These are phyloP conservation scores for Pedionomus torquatus DNA, from an alignment of 2,113 vertebrate genomes.

Conservation along the genomic window DNA sequence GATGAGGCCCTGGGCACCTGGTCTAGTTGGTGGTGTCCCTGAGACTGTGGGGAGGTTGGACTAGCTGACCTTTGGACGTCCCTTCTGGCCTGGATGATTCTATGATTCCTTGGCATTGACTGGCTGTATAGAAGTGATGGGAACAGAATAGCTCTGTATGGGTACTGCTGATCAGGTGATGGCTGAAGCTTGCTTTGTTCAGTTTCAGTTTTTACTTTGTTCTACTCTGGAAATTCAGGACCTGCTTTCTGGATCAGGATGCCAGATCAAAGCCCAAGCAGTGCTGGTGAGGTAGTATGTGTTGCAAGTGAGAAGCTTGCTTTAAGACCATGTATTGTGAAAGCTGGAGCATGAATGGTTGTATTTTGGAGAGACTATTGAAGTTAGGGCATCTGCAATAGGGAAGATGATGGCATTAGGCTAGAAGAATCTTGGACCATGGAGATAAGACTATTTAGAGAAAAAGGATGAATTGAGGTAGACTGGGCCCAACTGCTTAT, in stretches of 20 bases:
- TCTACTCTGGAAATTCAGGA: not conserved
- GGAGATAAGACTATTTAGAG: not conserved
- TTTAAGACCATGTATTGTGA: not conserved
- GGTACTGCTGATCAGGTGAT: not conserved
- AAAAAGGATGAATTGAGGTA: not conserved
- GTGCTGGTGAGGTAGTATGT: not conserved
- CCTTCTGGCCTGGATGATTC: too few relatives aligned
- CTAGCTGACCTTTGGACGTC: too few relatives aligned
- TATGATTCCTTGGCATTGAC: accelerated
- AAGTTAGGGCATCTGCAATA: not conserved
- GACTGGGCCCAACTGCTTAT: not conserved
- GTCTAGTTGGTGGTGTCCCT: too few relatives aligned
- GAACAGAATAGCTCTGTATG: accelerated
- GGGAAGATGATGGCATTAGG: not conserved
- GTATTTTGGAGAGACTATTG: not conserved
- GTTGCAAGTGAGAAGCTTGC: not conserved
- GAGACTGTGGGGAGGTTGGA: too few relatives aligned
- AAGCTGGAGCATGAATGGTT: accelerated
- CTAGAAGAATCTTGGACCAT: not conserved
- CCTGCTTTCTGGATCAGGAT: not conserved
- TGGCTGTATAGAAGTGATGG: not conserved
- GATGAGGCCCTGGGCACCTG: too few relatives aligned
- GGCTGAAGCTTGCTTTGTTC: not conserved
- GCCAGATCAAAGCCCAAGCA: not conserved
- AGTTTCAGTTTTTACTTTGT: too few relatives aligned